These are phyloP conservation scores for Neoaliturus tenellus DNA, from an alignment of 2,888 invertebrate genomes.

Conservation along the genomic window DNA sequence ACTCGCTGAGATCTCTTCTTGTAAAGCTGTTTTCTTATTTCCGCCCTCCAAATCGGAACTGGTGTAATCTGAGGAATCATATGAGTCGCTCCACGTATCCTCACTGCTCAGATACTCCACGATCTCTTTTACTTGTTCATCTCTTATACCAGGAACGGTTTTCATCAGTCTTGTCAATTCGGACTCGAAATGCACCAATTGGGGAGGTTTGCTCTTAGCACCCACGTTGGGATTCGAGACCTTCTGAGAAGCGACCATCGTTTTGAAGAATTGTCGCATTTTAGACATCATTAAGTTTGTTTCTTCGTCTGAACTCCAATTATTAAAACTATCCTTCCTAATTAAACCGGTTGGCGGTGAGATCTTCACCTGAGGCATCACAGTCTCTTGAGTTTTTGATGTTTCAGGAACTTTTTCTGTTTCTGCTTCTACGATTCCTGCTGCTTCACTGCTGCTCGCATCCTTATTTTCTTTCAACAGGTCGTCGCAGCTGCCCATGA, in stretches of 20 bases:
- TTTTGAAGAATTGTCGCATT: slow-evolving; percentile 95
- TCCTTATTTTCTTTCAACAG: slow-evolving; percentile 78
- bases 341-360: slow-evolving; percentile 76
- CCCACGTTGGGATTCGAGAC: slow-evolving; percentile 71
- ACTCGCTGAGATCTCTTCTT: slow-evolving; percentile 91
- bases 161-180: slow-evolving; percentile 94
- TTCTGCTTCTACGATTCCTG: slow-evolving; percentile 16
- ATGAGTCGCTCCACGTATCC: slow-evolving; percentile 96
- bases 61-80: slow-evolving; percentile 94
- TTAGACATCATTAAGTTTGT: slow-evolving; percentile 97
- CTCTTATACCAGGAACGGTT: slow-evolving; percentile 93
- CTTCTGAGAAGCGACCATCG: slow-evolving; percentile 83
- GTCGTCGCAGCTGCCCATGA: slow-evolving; percentile 93
- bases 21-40: slow-evolving; percentile 80
- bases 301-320: slow-evolving; percentile 96
- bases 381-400: slow-evolving; percentile 57
- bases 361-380: slow-evolving; percentile 52
- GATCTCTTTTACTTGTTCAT: slow-evolving; percentile 93
- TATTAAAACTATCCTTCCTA: slow-evolving; percentile 93
- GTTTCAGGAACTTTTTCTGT: slow-evolving; percentile 44
- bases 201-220: slow-evolving; percentile 85
- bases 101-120: slow-evolving; percentile 95
- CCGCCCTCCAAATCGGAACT: slow-evolving; percentile 89
- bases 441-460: slow-evolving; percentile 29
- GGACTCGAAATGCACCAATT: slow-evolving; percentile 92